A percentile compares a stretch with the other conserved stretches of the same genome.
phyloP scores from a whole-genome alignment of 2,888 invertebrate genomes.

The Salpingus planirostris region DNA sequence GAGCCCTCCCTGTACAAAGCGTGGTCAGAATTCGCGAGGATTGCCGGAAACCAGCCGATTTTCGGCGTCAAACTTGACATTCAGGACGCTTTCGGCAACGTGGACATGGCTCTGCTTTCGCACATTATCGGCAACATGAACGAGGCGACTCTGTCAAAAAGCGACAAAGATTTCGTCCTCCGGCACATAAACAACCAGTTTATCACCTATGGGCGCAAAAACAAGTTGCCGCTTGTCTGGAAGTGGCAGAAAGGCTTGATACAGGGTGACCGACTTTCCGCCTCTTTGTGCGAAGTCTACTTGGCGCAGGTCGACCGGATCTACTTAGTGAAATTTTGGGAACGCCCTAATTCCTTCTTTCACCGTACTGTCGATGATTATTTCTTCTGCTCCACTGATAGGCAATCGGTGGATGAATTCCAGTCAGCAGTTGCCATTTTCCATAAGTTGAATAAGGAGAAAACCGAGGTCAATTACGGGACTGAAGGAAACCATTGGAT shows the following conservation, averaged over 20 bases:
- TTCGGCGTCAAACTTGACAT: conserved; percentile 20
- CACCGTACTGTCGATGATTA: conserved; percentile 22
- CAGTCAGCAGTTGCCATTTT: conserved; percentile 3
- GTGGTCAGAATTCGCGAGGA: conserved; percentile 15
- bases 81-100: conserved; percentile 22
- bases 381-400: conserved; percentile 19
- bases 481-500: conserved; percentile 7
- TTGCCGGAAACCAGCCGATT: conserved; percentile 6
- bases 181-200: conserved; percentile 18
- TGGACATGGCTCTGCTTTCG: conserved; percentile 13
- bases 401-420: conserved; percentile 12
- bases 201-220: conserved; percentile 14
- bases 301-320: conserved; percentile 15
- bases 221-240: conserved; percentile 15
- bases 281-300: conserved; percentile 19
- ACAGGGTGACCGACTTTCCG: conserved; percentile 22
- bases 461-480: conserved; percentile 15
- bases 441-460: conserved; percentile 16
- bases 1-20: conserved; percentile 10
- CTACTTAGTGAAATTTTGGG: conserved; percentile 10
- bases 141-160: conserved; percentile 1
- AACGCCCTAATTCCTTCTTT: conserved; percentile 9
- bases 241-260: conserved; percentile 22
- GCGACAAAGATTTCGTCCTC: conserved; percentile 16
- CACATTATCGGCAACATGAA: conserved; percentile 9